These are phyloP conservation scores for Drosophila leontia DNA, from an alignment of 1,140 invertebrate genomes.

Conservation along the genomic window DNA sequence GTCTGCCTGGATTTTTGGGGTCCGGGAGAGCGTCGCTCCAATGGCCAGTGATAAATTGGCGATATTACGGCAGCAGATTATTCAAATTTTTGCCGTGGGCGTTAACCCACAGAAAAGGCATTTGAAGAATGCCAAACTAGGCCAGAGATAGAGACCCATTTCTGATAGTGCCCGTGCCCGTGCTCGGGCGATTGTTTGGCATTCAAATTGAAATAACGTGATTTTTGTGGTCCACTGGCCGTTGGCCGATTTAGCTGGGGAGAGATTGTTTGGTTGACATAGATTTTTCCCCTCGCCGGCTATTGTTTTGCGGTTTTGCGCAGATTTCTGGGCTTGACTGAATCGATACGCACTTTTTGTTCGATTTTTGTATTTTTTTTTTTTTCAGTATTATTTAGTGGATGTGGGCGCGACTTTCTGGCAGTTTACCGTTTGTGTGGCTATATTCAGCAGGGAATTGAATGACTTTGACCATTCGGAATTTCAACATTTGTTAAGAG, in stretches of 20 bases:
- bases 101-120: constrained; percentile 59
- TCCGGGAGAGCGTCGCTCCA: constrained; percentile 23
- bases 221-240: constrained; percentile 75
- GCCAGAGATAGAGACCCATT: constrained; percentile 45
- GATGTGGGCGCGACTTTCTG: constrained; percentile 56
- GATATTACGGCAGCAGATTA: constrained; percentile 76
- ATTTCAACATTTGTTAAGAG: neutral
- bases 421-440: constrained; percentile 17
- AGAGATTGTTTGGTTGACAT: constrained; percentile 48
- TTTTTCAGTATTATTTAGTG: constrained; percentile 34
- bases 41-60: constrained; percentile 77
- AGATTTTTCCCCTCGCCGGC: constrained; percentile 58
- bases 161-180: constrained; percentile 37
- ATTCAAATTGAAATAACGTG: constrained; percentile 83
- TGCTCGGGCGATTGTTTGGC: constrained; percentile 57
- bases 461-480: constrained; percentile 17
- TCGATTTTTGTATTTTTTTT: constrained; percentile 1
- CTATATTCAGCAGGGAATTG: constrained; percentile 4
- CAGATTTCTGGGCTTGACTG: constrained; percentile 71
- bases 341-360: constrained; percentile 71
- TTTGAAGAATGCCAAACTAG: constrained; percentile 69
- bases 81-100: constrained; percentile 75
- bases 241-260: constrained; percentile 23
- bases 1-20: constrained; percentile 20
- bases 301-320: constrained; percentile 79